These are phyloP conservation scores for Syrphus vitripennis DNA, from an alignment of 2,888 invertebrate genomes.

Conservation along the genomic window DNA sequence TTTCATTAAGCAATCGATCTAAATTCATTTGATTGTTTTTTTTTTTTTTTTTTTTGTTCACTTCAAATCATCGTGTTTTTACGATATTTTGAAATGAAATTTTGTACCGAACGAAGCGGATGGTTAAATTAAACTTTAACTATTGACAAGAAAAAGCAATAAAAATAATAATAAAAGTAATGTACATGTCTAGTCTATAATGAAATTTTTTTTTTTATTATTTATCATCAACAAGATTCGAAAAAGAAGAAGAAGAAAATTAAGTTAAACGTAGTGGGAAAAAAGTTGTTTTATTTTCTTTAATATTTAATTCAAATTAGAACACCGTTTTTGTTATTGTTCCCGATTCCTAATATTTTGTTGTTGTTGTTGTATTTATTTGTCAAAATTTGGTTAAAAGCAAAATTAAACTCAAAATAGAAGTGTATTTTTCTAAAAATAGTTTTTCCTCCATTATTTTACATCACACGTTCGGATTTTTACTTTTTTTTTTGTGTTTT, in stretches of 20 bases:
- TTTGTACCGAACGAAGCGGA: not conserved
- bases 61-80: not conserved
- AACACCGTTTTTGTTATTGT: constrained; percentile 52
- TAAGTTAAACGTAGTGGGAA: not conserved
- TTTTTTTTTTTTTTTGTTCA: constrained; percentile 1
- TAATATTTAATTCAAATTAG: constrained; percentile 25
- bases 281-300: constrained; percentile 14
- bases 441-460: constrained; percentile 68
- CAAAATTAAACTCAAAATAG: constrained; percentile 68
- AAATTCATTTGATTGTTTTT: constrained; percentile 29
- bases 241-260: constrained; percentile 49
- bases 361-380: constrained; percentile 42
- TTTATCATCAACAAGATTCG: constrained; percentile 35
- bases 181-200: not conserved
- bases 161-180: not conserved
- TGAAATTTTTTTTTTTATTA: no score
- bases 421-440: constrained; percentile 64
- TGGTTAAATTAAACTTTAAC: not conserved
- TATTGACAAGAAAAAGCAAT: constrained; percentile 6
- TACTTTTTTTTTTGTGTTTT: constrained; percentile 11
- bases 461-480: constrained; percentile 63
- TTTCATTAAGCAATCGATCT: constrained; percentile 41
- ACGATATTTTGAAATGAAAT: not conserved
- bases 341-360: constrained; percentile 23
- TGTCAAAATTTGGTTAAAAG: constrained; percentile 25